These are phyloP conservation scores for Paedocypris micromegethes DNA, from an alignment of 2,797 vertebrate genomes.

Conservation along the genomic window DNA sequence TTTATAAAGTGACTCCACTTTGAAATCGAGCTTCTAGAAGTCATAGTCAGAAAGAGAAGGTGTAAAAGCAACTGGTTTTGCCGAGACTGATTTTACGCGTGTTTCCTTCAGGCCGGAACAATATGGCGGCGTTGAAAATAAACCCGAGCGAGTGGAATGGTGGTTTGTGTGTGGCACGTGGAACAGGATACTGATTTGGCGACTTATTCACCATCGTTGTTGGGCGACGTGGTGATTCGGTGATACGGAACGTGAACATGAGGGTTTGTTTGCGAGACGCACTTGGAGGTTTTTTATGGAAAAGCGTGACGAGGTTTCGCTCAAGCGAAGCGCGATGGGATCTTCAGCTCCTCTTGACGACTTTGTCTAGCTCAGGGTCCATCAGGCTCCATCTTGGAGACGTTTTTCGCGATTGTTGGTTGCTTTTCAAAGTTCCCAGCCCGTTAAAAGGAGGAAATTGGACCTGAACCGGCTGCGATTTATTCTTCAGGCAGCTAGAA, in stretches of 20 bases:
- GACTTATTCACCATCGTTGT: too few relatives aligned
- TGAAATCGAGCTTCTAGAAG: slow-evolving; percentile 70
- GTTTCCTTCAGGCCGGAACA: slow-evolving; percentile 50
- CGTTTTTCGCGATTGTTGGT: neutral
- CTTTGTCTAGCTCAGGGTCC: slow-evolving; percentile 84
- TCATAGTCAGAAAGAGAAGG: slow-evolving; percentile 45
- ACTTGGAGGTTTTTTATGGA: neutral
- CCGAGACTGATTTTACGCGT: slow-evolving; percentile 69
- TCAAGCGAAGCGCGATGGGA: slow-evolving; percentile 43
- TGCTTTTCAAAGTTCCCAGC: slow-evolving; percentile 12
- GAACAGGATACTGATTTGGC: neutral
- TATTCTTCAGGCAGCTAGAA: slow-evolving; percentile 57
- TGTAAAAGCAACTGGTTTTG: slow-evolving; percentile 92
- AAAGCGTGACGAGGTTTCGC: slow-evolving; percentile 16
- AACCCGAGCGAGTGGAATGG: too few relatives aligned
- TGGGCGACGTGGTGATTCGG: too few relatives aligned
- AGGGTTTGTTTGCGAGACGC: neutral
- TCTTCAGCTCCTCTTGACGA: slow-evolving; percentile 70
- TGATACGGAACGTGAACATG: too few relatives aligned
- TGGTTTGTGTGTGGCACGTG: too few relatives aligned
- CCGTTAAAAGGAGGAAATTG: slow-evolving; percentile 38
- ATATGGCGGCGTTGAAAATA: too few relatives aligned
- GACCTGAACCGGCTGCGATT: slow-evolving; percentile 49
- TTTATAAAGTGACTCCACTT: slow-evolving; percentile 78
- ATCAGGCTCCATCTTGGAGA: slow-evolving; percentile 42